Percentiles rank a stretch among this genome's conserved stretches.
Evolutionary conservation across 2,113 vertebrate genomes (phyloP).

Genomic region (Bubalus kerabau): DNA sequence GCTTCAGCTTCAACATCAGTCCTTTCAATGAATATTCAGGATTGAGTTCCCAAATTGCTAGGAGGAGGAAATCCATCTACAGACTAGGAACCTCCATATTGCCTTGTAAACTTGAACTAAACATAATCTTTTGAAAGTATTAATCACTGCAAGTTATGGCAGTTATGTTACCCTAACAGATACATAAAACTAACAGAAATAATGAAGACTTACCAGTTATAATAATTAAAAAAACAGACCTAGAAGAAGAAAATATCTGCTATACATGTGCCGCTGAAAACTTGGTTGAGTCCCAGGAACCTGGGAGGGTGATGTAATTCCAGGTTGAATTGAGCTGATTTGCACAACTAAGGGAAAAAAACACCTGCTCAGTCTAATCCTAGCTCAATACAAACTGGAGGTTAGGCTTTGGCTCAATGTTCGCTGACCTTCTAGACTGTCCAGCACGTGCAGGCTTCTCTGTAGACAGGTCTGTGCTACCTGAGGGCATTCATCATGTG

Average conservation of each 20-base stretch:
- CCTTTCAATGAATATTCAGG: not conserved
- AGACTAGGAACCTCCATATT: not conserved
- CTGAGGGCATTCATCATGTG: not conserved
- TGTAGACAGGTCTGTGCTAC: not conserved
- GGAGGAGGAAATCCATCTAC: not conserved
- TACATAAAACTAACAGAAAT: not conserved
- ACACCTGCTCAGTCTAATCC: not conserved
- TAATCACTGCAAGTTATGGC: not conserved
- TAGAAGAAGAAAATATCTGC: not conserved
- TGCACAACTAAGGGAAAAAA: not conserved
- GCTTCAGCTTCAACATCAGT: not conserved
- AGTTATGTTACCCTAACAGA: not conserved
- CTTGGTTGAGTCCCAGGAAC: not conserved
- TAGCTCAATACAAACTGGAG: not conserved
- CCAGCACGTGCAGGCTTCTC: not conserved
- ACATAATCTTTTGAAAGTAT: not conserved
- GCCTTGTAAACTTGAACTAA: not conserved
- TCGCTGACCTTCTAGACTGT: not conserved
- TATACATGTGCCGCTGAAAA: not conserved
- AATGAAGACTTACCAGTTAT: not conserved
- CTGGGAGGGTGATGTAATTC: not conserved
- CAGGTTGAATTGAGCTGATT: not conserved
- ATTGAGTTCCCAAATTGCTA: not conserved
- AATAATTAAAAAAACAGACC: not conserved
- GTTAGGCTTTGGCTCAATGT: not conserved